phyloP scores from a whole-genome alignment of 92 coral and sea anemone species.

The Epizoanthus illoricatus region DNA sequence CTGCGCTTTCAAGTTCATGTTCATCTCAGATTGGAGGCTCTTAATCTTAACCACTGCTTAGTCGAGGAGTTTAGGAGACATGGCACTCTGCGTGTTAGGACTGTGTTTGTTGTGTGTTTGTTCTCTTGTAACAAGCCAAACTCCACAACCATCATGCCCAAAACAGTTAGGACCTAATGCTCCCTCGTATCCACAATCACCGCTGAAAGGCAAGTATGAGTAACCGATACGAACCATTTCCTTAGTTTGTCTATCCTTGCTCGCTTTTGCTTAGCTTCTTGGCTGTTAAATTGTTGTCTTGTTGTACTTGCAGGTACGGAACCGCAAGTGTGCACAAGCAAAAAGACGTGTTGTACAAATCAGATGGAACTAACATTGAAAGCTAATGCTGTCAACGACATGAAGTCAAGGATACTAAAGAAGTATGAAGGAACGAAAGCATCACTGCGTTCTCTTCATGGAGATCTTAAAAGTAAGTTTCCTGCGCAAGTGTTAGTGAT shows the following conservation, averaged over 20 bases:
- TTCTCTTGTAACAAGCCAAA: constrained; percentile 29
- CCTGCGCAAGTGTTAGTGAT: neutral
- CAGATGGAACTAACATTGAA: constrained; percentile 62
- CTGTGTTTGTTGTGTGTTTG: constrained; percentile 26
- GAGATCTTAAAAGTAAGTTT: constrained; percentile 80
- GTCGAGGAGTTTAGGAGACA: neutral
- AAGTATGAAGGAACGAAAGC: constrained; percentile 60
- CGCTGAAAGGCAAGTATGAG: constrained; percentile 62
- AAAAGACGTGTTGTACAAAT: constrained; percentile 72
- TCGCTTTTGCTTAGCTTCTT: neutral
- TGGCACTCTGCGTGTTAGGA: constrained; percentile 1
- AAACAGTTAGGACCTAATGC: constrained; percentile 60
- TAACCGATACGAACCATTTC: neutral
- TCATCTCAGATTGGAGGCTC: neutral
- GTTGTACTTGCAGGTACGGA: constrained; percentile 58
- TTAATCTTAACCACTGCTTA: neutral
- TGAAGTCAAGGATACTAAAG: constrained; percentile 51
- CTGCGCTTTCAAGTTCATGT: neutral
- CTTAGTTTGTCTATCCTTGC: neutral
- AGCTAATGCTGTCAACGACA: constrained; percentile 50
- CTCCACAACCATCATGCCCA: constrained; percentile 48
- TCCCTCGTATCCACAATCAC: constrained; percentile 41
- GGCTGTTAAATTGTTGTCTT: neutral
- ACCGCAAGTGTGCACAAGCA: constrained; percentile 67
- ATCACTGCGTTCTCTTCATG: constrained; percentile 56